phyloP scores from a whole-genome alignment of 2,113 vertebrate genomes.

The Nothoprocta pentlandii region DNA sequence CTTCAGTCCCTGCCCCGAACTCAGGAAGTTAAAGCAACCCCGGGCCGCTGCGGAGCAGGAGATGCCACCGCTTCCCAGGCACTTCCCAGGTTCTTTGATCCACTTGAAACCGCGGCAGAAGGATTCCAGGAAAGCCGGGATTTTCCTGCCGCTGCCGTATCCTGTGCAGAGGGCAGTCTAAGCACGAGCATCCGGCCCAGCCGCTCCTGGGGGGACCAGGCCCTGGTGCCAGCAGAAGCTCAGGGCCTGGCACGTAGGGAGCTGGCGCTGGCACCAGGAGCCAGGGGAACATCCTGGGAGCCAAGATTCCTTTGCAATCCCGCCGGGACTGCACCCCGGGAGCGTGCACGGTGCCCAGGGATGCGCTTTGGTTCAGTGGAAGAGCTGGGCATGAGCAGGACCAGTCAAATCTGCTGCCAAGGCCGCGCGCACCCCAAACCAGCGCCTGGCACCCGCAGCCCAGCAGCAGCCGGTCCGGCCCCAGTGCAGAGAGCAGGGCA shows the following conservation, averaged over 20 bases:
- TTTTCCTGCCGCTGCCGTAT: slow-evolving; percentile 26
- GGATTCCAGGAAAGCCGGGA: slow-evolving; percentile 44
- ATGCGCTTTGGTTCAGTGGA: no score
- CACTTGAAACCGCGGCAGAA: background rate
- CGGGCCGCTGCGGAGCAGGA: background rate
- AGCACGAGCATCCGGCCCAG: background rate
- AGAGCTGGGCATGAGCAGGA: no score
- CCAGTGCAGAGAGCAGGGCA: no score
- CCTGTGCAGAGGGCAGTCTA: slow-evolving; percentile 41
- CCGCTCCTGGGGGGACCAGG: fast-evolving
- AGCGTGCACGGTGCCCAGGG: no score
- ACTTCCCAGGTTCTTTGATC: background rate
- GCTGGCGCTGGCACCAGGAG: no score
- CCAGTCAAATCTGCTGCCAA: no score
- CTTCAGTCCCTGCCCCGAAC: background rate
- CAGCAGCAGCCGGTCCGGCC: background rate
- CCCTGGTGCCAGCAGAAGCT: fast-evolving
- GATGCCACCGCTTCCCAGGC: background rate
- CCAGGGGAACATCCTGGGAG: no score
- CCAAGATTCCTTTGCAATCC: no score
- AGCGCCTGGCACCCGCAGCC: fast-evolving
- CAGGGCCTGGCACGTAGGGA: no score
- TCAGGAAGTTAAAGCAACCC: background rate
- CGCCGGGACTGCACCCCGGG: no score
- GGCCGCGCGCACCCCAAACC: background rate